Conservation (phyloP, 2,797 vertebrate species). For the Poeciliopsis infans region DNA sequence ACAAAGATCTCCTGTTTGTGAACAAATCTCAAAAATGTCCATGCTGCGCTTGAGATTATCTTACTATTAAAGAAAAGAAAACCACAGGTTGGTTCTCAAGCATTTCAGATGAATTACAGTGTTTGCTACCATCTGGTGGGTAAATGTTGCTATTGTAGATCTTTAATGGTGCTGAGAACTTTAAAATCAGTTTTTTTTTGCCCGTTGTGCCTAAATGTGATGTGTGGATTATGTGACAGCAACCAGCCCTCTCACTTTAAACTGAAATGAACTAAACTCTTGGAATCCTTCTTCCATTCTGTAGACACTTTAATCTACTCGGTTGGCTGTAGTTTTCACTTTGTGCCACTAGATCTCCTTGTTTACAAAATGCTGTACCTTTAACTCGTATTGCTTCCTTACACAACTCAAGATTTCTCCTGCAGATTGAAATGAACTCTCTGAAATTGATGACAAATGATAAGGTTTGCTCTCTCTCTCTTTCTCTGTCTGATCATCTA, state of each 20-base stretch:
- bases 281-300: neutral
- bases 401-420: neutral
- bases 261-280: neutral
- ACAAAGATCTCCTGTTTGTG: neutral
- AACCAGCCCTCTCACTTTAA: neutral
- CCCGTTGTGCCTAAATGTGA: neutral
- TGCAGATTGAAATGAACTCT: neutral
- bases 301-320: neutral
- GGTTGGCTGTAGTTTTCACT: neutral
- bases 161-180: neutral
- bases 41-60: neutral
- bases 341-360: conserved; percentile 2
- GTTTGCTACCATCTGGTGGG: neutral
- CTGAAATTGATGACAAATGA: neutral
- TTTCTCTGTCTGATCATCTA: neutral
- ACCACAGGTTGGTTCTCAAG: neutral
- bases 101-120: neutral
- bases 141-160: neutral
- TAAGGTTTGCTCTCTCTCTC: neutral
- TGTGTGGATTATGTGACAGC: neutral
- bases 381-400: neutral
- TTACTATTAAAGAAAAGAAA: neutral
- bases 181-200: neutral
- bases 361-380: neutral
- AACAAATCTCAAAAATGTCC: neutral